A percentile compares a stretch with the other conserved stretches of the same genome.
Conservation (phyloP, 1,140 invertebrate species). For the Drosophila mojavensis region DNA sequence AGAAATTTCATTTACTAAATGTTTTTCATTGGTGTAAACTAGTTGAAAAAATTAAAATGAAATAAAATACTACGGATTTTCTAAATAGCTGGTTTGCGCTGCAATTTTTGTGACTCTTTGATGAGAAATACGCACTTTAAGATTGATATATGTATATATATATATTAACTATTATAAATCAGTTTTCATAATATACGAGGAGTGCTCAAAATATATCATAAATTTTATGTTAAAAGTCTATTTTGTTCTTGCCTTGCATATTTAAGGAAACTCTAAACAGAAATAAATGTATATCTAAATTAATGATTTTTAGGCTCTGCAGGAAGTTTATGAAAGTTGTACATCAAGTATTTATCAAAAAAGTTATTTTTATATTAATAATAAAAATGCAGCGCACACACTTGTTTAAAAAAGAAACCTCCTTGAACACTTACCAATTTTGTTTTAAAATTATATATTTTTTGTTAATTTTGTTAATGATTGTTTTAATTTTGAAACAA, state of each 20-base stretch:
- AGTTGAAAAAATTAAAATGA: not conserved
- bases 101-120: not conserved
- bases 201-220: too few relatives aligned
- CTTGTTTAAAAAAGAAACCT: constrained; percentile 53
- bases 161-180: too few relatives aligned
- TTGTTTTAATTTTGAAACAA: constrained; percentile 66
- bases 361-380: too few relatives aligned
- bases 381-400: constrained; percentile 45
- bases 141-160: too few relatives aligned
- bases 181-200: too few relatives aligned
- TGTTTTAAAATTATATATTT: constrained; percentile 52
- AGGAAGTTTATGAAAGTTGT: too few relatives aligned
- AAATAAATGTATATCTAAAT: too few relatives aligned
- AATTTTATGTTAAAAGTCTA: too few relatives aligned
- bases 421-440: constrained; percentile 75
- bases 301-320: too few relatives aligned
- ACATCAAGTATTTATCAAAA: too few relatives aligned
- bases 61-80: constrained; percentile 8
- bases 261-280: too few relatives aligned
- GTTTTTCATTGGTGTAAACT: constrained; percentile 11
- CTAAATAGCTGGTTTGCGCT: constrained; percentile 2
- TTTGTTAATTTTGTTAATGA: constrained; percentile 41
- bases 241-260: too few relatives aligned
- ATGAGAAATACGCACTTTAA: not conserved
- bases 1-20: constrained; percentile 1